These are phyloP conservation scores for Aptenodytes forsteri DNA, from an alignment of 2,113 vertebrate species.

Conservation along the genomic window DNA sequence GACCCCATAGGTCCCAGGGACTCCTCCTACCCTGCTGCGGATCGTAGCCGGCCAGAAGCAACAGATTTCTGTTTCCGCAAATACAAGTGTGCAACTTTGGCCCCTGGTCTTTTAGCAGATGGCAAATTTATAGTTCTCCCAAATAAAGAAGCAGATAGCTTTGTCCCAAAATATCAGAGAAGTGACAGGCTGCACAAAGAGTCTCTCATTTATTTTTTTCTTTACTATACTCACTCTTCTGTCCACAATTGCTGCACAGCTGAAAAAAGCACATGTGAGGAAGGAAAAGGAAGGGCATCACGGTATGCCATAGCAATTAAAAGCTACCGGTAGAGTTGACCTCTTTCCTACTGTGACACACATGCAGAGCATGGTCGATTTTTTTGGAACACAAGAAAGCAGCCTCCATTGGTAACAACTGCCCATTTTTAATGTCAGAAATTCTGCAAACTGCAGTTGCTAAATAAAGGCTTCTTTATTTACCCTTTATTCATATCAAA, in stretches of 20 bases:
- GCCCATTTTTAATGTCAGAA: background rate
- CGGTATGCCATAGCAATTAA: background rate
- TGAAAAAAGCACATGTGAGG: background rate
- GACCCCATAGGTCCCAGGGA: background rate
- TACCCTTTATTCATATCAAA: background rate
- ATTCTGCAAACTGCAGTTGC: background rate
- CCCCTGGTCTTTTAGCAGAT: background rate
- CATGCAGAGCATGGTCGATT: background rate
- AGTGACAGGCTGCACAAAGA: background rate
- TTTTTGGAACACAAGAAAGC: background rate
- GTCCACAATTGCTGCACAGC: background rate
- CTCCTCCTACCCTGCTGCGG: background rate
- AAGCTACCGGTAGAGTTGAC: background rate
- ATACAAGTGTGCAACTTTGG: background rate
- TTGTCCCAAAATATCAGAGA: background rate
- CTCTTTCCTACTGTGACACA: background rate
- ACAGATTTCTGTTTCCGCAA: background rate
- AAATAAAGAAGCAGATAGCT: background rate
- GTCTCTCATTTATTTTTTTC: background rate
- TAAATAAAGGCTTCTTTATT: background rate
- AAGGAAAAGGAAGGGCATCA: background rate
- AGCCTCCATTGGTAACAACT: background rate
- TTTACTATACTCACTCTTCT: background rate
- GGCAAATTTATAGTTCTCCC: background rate
- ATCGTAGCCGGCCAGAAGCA: accelerated